A percentile compares a stretch with the other conserved stretches of the same genome.
Evolutionary conservation across 2,888 invertebrate species (phyloP).

Genomic region (Lasioglossum malachurum): DNA sequence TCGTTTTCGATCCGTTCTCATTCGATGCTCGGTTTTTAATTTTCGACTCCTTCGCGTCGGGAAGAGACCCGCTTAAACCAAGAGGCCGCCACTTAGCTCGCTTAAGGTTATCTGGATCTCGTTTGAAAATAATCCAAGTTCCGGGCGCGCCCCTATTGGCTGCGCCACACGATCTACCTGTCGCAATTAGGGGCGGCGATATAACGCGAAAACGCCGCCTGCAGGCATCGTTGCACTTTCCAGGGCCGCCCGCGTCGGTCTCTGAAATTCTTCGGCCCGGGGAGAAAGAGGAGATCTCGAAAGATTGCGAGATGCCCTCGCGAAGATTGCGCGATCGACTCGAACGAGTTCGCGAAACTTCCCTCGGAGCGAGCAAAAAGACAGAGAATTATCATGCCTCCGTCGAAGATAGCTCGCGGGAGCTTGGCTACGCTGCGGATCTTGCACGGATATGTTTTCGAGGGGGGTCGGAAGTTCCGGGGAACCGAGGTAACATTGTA

Average conservation of each 20-base stretch:
- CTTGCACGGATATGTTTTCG: not conserved
- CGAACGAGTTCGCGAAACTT: not conserved
- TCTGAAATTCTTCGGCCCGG: not conserved
- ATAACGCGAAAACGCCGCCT: conserved; percentile 48
- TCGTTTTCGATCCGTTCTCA: not conserved
- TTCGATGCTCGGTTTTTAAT: conserved; percentile 8
- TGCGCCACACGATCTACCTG: conserved; percentile 41
- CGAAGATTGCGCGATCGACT: conserved; percentile 17
- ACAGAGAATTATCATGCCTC: not conserved
- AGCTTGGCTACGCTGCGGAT: not conserved
- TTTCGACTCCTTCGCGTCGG: conserved; percentile 18
- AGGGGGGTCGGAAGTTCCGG: not conserved
- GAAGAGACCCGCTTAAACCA: not conserved
- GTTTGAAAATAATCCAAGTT: conserved; percentile 78
- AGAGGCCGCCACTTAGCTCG: conserved; percentile 33
- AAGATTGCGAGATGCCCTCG: conserved; percentile 32
- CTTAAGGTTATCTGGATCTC: conserved; percentile 73
- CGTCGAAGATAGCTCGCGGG: not conserved
- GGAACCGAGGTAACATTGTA: not conserved
- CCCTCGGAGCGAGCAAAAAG: not conserved
- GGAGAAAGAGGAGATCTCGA: conserved; percentile 22
- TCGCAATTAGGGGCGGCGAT: conserved; percentile 73
- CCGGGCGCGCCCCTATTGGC: conserved; percentile 63
- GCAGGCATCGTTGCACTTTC: conserved; percentile 55
- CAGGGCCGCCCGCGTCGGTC: not conserved